Base-by-base conservation (phyloP, 2,888 invertebrate genomes). In the Buathra laborator region DNA sequence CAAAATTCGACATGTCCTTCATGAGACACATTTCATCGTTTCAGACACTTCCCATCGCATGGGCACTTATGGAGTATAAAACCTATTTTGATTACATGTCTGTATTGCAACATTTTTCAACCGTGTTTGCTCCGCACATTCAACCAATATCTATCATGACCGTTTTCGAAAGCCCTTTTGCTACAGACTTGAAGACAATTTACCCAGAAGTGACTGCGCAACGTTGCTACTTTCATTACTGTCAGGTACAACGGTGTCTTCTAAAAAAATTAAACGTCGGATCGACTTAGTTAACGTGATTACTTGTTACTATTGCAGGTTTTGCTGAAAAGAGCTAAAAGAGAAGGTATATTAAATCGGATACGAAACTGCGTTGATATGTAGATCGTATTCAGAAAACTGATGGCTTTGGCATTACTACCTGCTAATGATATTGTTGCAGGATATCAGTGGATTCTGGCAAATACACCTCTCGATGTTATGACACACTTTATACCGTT, bases 401-500 rank as follows among this genome's bases (percentile, higher is more conserved):
- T 81, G 7, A 66, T 64, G 66, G 67, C 56, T 37, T 24, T 80
- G 62, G 43, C 80, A 5, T 64, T 72, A 53, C 43, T 72, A 14
- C 80, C 80, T 2, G 51, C 48, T n/a, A 3, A 66, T 16, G 12
- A 62, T 16, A 72, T 80, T 9, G 19, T 1, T 6, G n/a, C 46
- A 4, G 64, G 53, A 32, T 80, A 66, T 19, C 5, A 74, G 2
- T 72, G 72, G 64, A 66, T 80, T 32, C 7, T 76, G 10, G 19
- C 7, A 4, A 67, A 48, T n/a, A 14, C 53, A 44, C 48, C 53
- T 14, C 29, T 6, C 2, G 56, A 71, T 24, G 9, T 67, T 6
- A 46, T 74, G 0, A 16, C 16, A 14, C 0, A n/a, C n/a, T 74
- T 72, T 7, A 16, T 12, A 19, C 1, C 7, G 7, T 53, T 81